A percentile compares a stretch with the other conserved stretches of the same genome.
Conservation (phyloP, 1,140 invertebrate species). For the Drosophila nigrodunni region DNA sequence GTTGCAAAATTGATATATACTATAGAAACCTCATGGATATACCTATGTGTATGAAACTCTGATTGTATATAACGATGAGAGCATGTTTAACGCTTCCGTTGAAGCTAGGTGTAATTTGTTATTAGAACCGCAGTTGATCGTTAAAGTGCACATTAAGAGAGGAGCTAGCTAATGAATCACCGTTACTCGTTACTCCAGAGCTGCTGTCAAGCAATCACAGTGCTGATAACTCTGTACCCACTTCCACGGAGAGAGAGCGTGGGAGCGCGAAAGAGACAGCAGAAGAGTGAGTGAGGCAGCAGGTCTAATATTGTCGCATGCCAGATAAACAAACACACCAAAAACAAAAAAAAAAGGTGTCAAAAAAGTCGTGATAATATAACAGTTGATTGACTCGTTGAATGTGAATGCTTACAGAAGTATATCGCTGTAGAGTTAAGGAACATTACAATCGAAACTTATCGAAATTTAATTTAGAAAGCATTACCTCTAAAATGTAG, state of each 20-base stretch:
- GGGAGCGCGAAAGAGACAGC: conserved; percentile 1
- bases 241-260: conserved; percentile 14
- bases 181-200: conserved; percentile 23
- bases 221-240: conserved; percentile 59
- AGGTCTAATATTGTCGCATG: conserved; percentile 41
- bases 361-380: conserved; percentile 36
- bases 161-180: conserved; percentile 55
- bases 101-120: conserved; percentile 30
- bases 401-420: not conserved
- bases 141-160: conserved; percentile 22
- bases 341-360: conserved; percentile 44
- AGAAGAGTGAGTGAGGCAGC: not conserved
- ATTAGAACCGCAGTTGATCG: conserved; percentile 40
- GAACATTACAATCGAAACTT: not conserved
- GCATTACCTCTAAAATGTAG: conserved; percentile 3
- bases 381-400: conserved; percentile 13
- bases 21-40: not conserved
- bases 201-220: conserved; percentile 35
- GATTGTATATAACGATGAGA: not conserved
- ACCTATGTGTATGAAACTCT: not conserved
- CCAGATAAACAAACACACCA: conserved; percentile 45
- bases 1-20: conserved; percentile 17
- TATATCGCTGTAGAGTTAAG: not conserved
- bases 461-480: not conserved
- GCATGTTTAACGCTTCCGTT: conserved; percentile 22